These are phyloP conservation scores for Melanerpes formicivorus DNA, from an alignment of 2,113 vertebrate species.

Conservation along the genomic window DNA sequence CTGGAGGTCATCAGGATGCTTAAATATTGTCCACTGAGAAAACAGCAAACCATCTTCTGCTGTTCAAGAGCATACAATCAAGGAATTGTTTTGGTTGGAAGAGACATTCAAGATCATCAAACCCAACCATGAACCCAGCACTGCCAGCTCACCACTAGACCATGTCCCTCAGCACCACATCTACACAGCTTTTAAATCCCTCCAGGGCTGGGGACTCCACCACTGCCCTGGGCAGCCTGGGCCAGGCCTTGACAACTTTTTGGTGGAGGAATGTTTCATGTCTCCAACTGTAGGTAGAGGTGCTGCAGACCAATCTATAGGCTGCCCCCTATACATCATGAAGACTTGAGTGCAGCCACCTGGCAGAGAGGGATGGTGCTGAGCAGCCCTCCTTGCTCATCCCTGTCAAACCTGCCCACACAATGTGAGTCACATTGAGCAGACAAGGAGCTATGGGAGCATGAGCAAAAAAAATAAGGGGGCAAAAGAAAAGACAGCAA, in stretches of 20 bases:
- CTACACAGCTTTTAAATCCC: neutral
- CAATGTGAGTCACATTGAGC: neutral
- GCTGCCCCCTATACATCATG: neutral
- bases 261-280: neutral
- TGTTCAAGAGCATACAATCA: neutral
- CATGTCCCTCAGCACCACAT: neutral
- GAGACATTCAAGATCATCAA: neutral
- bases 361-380: neutral
- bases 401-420: neutral
- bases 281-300: neutral
- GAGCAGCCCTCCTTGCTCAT: neutral
- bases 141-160: neutral
- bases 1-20: neutral
- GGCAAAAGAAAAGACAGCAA: neutral
- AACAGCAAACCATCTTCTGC: neutral
- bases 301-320: fast-evolving
- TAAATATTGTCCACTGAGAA: neutral
- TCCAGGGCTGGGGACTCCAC: neutral
- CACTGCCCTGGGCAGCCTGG: neutral
- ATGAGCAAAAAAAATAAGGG: neutral
- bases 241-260: neutral
- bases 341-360: fast-evolving
- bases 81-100: neutral
- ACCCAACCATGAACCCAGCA: neutral
- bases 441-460: neutral